Percentiles rank a stretch among this genome's conserved stretches.
Conservation (phyloP, 2,113 vertebrate species). For the Gnathonemus echidnorhynchus region DNA sequence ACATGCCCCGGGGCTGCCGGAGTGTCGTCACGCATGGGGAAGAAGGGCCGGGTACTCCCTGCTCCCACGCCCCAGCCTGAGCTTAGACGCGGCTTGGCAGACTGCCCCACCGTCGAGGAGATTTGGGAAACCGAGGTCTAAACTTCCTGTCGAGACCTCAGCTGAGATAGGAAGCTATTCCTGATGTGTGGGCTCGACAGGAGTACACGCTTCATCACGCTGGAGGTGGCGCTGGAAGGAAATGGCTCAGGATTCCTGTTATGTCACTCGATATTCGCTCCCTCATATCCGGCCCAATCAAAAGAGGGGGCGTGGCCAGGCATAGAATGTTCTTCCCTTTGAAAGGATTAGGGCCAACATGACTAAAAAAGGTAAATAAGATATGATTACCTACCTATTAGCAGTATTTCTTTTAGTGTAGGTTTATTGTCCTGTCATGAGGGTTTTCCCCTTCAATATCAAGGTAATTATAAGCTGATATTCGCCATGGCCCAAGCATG, state of each 20-base stretch:
- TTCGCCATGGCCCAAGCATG: neutral
- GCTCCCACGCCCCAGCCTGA: neutral
- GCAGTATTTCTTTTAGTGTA: neutral
- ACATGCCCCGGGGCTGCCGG: neutral
- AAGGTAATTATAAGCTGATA: neutral
- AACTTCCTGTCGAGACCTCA: neutral
- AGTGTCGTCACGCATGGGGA: neutral
- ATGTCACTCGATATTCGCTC: neutral
- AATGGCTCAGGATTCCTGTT: neutral
- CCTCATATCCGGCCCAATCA: neutral
- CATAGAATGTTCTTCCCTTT: neutral
- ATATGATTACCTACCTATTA: neutral
- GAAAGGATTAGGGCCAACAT: neutral
- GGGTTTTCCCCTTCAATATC: neutral
- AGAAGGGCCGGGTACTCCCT: neutral
- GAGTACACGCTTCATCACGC: neutral
- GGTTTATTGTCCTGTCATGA: neutral
- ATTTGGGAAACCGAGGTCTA: neutral
- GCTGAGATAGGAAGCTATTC: neutral
- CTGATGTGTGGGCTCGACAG: neutral
- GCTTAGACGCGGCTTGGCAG: neutral
- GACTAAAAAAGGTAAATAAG: neutral
- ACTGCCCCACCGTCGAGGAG: neutral
- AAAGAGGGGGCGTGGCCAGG: neutral
- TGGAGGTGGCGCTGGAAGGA: neutral